A percentile compares a stretch with the other conserved stretches of the same genome.
Conservation (phyloP, 2,888 invertebrate species). For the Euzophera pinguis region DNA sequence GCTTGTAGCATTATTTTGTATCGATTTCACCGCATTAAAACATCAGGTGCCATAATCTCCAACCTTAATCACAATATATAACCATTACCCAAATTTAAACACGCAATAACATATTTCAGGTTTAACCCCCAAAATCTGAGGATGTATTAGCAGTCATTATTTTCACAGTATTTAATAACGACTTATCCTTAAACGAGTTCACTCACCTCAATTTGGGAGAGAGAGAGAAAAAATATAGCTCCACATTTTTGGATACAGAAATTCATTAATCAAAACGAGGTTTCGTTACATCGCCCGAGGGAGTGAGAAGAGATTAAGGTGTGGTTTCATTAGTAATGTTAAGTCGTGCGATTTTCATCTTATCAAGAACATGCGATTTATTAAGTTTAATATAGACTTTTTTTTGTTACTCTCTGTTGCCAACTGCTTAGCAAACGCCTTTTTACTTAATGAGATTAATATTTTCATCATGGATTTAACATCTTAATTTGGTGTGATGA, state of each 20-base stretch:
- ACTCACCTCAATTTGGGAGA: constrained; percentile 43
- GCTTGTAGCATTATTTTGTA: neutral
- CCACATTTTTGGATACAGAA: constrained; percentile 46
- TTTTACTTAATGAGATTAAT: no score
- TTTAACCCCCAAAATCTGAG: constrained; percentile 37
- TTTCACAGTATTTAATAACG: constrained; percentile 34
- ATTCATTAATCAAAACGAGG: constrained; percentile 57
- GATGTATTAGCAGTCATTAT: constrained; percentile 40
- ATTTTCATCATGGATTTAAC: no score
- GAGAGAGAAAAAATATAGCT: constrained; percentile 34
- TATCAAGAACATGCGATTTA: neutral
- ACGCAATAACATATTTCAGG: constrained; percentile 11
- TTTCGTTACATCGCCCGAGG: constrained; percentile 43
- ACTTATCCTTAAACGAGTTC: constrained; percentile 52
- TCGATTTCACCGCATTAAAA: neutral
- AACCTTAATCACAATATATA: neutral
- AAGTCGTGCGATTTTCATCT: constrained; percentile 8
- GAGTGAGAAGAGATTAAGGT: constrained; percentile 18
- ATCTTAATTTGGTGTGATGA: no score
- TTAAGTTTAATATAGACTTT: no score
- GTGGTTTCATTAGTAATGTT: constrained; percentile 1
- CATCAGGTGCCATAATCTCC: constrained; percentile 3
- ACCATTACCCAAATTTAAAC: constrained; percentile 1
- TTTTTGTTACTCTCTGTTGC: no score
- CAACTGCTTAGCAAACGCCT: no score